A percentile compares a stretch with the other conserved stretches of the same genome.
Evolutionary conservation across 2,888 invertebrate species (phyloP).

Genomic region (Pterostichus madidus): DNA sequence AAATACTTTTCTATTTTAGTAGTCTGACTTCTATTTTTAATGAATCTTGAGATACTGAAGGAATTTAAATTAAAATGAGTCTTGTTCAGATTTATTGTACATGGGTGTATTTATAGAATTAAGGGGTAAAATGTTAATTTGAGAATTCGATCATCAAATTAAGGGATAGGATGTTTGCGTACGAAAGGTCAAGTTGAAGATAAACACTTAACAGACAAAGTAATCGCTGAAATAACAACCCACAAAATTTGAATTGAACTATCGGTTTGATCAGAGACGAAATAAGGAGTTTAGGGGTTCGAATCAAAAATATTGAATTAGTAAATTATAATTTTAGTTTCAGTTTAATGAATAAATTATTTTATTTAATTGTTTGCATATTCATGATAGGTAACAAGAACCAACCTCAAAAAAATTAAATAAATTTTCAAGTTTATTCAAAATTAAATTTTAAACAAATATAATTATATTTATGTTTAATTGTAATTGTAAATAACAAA

Average conservation of each 20-base stretch:
- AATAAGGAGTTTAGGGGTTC: too few species aligned
- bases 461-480: too few species aligned
- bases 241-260: constrained; percentile 27
- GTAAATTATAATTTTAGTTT: too few species aligned
- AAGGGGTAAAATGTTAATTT: constrained; percentile 24
- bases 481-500: too few species aligned
- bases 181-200: constrained; percentile 25
- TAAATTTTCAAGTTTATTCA: too few species aligned
- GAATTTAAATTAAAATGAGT: constrained; percentile 19
- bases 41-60: constrained; percentile 2
- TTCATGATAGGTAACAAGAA: too few species aligned
- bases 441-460: too few species aligned
- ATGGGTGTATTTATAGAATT: constrained; percentile 32
- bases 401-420: too few species aligned
- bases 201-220: constrained; percentile 29
- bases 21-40: not conserved
- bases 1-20: not conserved
- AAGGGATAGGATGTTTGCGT: not conserved
- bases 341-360: too few species aligned
- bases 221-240: constrained; percentile 40
- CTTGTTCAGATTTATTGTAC: constrained; percentile 7
- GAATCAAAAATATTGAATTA: too few species aligned
- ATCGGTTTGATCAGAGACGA: not conserved
- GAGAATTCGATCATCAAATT: constrained; percentile 9
- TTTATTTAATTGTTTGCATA: too few species aligned